Base-by-base conservation (phyloP, 37 sponge, comb jelly and placozoan species). In the Haliclona indistincta region DNA sequence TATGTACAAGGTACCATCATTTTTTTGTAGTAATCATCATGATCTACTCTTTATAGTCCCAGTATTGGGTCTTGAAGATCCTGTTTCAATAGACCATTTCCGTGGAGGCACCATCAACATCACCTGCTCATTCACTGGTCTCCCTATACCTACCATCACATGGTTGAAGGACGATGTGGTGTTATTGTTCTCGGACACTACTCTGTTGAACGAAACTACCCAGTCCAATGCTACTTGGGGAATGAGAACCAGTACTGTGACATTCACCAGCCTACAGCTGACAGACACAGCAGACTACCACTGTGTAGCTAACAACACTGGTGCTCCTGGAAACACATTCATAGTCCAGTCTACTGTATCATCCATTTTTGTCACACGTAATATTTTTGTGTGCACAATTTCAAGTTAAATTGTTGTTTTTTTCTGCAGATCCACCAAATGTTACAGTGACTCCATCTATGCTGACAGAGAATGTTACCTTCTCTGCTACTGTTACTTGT, bases 301-400 rank as follows among this genome's bases (percentile, higher is more conserved):
- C n/a, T 58, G 60, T 58, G 60, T n/a, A 6, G 60, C 60, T 58
- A 58, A 58, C n/a, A 58, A 58, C n/a, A 58, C 60, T n/a, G 60
- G 60, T 25, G 60, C 60, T n/a, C 60, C 60, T 58, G 60, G 60
- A 6, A 58, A 58, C n/a, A 26, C 11, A 58, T 58, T 58, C n/a
- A 8, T 58, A 25, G 60, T 58, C 26, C 26, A 8, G 13, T 58
- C 60, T 8, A 26, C 11, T 25, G 11, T 26, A n/a, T 25, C 26
- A 6, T 58, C n/a, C n/a, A n/a, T 58, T n/a, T 58, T 58, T 58
- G 25, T 58, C 25, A 58, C 60, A 25, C 60, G 60, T 58, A 58
- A 58, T 20, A 25, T n/a, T 47, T 47, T 8, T 47, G 13, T 47
- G 49, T 47, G 49, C 13, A 17, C 49, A 47, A 47, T 17, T 47